Percentiles rank a stretch among this genome's conserved stretches.
These are phyloP conservation scores for Trichopria drosophilae DNA, from an alignment of 2,888 invertebrate genomes.

Conservation along the genomic window DNA sequence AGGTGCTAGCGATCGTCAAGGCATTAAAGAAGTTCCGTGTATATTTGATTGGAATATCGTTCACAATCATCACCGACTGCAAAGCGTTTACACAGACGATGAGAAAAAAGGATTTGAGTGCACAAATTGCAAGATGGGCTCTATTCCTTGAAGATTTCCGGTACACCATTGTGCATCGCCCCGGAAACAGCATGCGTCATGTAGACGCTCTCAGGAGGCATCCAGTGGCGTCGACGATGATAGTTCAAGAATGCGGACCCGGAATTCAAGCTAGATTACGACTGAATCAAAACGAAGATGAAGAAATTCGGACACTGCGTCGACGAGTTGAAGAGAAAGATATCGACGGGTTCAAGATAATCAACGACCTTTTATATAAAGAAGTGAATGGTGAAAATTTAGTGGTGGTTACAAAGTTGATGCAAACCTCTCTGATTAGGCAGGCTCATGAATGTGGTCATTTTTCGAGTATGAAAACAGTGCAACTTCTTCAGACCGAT, in stretches of 20 bases:
- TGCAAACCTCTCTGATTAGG: too few relatives aligned
- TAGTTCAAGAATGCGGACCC: conserved; percentile 2
- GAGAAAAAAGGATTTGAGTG: too few relatives aligned
- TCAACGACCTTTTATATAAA: not conserved
- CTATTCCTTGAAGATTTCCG: conserved; percentile 26
- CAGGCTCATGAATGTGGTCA: conserved; percentile 33
- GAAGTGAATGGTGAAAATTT: too few relatives aligned
- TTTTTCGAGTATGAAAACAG: too few relatives aligned
- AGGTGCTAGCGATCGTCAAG: conserved; percentile 38
- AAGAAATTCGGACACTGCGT: conserved; percentile 11
- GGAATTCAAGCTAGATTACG: conserved; percentile 7
- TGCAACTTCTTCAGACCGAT: conserved; percentile 37
- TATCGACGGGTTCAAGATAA: conserved; percentile 32
- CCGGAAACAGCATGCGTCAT: conserved; percentile 25
- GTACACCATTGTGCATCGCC: conserved; percentile 23
- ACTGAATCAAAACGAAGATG: conserved; percentile 22
- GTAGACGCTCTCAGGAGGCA: conserved; percentile 36
- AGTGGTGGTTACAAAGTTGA: conserved; percentile 13
- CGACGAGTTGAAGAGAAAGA: conserved; percentile 1
- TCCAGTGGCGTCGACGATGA: conserved; percentile 7
- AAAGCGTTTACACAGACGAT: too few relatives aligned
- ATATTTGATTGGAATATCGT: conserved; percentile 36
- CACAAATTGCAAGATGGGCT: conserved; percentile 40
- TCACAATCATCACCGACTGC: conserved; percentile 34
- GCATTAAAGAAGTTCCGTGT: conserved; percentile 40